Percentiles rank a stretch among this genome's conserved stretches.
phyloP scores from a whole-genome alignment of 2,113 vertebrate species.

The Galemys pyrenaicus region DNA sequence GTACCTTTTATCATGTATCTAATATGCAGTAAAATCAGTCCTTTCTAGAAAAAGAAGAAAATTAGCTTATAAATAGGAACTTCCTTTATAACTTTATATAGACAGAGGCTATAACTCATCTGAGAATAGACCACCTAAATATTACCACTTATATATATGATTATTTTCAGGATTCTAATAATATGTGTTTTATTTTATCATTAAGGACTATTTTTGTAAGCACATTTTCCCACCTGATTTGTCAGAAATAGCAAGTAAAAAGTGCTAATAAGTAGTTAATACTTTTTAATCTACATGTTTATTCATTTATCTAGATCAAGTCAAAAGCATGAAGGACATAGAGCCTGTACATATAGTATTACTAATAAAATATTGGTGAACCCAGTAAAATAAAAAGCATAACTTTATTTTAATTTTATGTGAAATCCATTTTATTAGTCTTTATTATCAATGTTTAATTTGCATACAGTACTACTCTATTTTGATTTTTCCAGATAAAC shows the following conservation, averaged over 20 bases:
- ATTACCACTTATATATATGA: not conserved
- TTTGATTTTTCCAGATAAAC: not conserved
- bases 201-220: not conserved
- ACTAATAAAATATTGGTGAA: not conserved
- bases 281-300: not conserved
- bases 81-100: not conserved
- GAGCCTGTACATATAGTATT: not conserved
- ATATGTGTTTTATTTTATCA: not conserved
- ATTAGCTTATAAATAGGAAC: not conserved
- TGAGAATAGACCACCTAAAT: not conserved
- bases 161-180: not conserved
- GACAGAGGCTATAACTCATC: not conserved
- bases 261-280: not conserved
- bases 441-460: not conserved
- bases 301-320: not conserved
- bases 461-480: not conserved
- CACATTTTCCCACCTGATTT: not conserved
- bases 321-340: not conserved
- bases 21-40: conserved; percentile 17
- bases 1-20: not conserved
- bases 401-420: not conserved
- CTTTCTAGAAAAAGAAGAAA: not conserved
- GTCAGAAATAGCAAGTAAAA: conserved; percentile 1
- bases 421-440: not conserved
- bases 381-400: not conserved